These are phyloP conservation scores for Plumapathes pennacea DNA, from an alignment of 92 coral and sea anemone species.

Conservation along the genomic window DNA sequence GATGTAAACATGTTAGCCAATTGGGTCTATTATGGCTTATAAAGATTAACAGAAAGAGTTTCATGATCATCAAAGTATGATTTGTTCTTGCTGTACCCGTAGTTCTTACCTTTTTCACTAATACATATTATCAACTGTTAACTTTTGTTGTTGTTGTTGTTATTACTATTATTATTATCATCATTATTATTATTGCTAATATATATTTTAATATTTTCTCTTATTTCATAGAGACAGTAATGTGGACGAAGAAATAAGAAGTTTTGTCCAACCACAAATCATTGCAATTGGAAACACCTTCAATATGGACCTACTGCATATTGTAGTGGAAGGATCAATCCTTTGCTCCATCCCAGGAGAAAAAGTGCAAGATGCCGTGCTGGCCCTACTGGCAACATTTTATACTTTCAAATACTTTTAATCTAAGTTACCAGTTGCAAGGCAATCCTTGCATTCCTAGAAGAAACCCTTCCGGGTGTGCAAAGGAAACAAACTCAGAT, in stretches of 20 bases:
- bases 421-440: not conserved
- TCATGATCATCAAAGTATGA: no score
- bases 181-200: no score
- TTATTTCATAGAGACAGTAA: conserved; percentile 1
- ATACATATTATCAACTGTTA: no score
- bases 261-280: conserved; percentile 12
- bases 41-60: no score
- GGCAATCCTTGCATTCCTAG: conserved; percentile 10
- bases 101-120: no score
- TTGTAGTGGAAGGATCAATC: conserved; percentile 9
- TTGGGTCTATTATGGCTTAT: no score
- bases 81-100: no score
- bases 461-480: conserved; percentile 3
- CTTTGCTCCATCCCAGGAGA: conserved; percentile 1
- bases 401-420: conserved; percentile 10
- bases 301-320: conserved; percentile 9
- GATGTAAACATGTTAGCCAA: no score
- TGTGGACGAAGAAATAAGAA: conserved; percentile 5
- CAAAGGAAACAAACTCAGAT: no score
- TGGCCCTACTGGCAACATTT: conserved; percentile 15
- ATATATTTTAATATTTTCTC: no score
- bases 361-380: conserved; percentile 8
- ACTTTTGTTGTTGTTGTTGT: no score
- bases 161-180: no score
- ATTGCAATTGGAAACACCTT: conserved; percentile 16